A percentile compares a stretch with the other conserved stretches of the same genome.
These are phyloP conservation scores for Priapulus caudatus DNA, from an alignment of 2,888 invertebrate genomes.

Conservation along the genomic window DNA sequence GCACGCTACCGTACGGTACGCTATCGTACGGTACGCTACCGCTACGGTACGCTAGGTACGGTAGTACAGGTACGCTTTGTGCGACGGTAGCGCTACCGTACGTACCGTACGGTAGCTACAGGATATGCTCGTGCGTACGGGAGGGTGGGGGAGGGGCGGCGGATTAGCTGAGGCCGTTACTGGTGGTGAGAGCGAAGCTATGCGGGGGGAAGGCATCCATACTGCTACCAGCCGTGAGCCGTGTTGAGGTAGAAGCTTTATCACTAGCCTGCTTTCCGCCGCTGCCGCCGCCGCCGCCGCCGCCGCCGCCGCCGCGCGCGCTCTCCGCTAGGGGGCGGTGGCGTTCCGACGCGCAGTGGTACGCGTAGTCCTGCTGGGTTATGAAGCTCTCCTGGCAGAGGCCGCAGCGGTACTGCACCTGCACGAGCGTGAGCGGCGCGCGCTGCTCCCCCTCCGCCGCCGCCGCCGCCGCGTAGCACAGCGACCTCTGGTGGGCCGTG, in stretches of 20 bases:
- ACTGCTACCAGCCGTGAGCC: too few relatives aligned
- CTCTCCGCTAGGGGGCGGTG: background rate
- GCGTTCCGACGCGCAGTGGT: background rate
- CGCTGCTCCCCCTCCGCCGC: constrained; percentile 27
- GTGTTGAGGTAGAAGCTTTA: background rate
- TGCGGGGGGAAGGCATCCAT: too few relatives aligned
- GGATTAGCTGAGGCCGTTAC: too few relatives aligned
- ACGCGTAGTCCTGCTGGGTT: background rate
- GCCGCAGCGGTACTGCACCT: constrained; percentile 18
- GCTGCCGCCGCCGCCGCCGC: background rate
- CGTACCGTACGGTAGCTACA: too few relatives aligned
- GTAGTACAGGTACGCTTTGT: too few relatives aligned
- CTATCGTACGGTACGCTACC: too few relatives aligned
- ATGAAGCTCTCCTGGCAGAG: background rate
- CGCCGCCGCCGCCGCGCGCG: background rate
- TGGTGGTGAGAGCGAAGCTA: too few relatives aligned
- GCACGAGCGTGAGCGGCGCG: constrained; percentile 52
- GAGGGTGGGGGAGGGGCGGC: too few relatives aligned
- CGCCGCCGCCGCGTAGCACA: constrained; percentile 31
- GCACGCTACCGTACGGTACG: too few relatives aligned
- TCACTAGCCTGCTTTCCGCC: background rate
- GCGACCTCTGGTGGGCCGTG: constrained; percentile 55
- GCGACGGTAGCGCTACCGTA: too few relatives aligned
- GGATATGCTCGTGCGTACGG: too few relatives aligned
- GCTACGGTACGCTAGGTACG: too few relatives aligned